Evolutionary conservation across 2,797 vertebrate species (phyloP), one percentile per base, ranked within the genome.

Genomic region (Microtus obscurus): DNA sequence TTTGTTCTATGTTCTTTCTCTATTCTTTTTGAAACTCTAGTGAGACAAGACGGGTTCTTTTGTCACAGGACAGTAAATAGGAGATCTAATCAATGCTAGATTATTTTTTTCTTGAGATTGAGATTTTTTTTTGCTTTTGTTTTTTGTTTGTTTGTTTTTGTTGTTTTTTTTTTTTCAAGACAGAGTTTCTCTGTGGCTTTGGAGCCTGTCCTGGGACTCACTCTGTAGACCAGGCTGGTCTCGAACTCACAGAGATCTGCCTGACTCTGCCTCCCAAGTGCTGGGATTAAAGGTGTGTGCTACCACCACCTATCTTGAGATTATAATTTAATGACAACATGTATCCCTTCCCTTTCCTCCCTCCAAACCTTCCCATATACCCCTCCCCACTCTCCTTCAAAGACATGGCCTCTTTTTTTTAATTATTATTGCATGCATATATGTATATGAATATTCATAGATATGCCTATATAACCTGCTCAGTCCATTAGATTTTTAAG

Each of bases 21-120:
- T 34, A 59, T 51, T 90, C 37, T n/a, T 79, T 90, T 74, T 91
- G 34, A 48, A 21, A 77, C 17, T 43, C 69, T 69, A 40, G 3
- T 34, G 67, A 94, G 29, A 80, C 51, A 80, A 80, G 69, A 82
- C 48, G 89, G 67, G 59, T 40, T 45, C 5, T 74, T 91, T 89
- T 61, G 40, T 56, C 74, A 53, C 23, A 27, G 48, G 19, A 56
- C 14, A 56, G 56, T 80, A 80, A 82, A 40, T 73, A 59, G 29
- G 69, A 21, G 5, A 71, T 29, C 29, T 17, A 73, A 59, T 34
- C 29, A 82, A 48, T 48, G 23, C 17, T 48, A 34, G 5, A 6
- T 65, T 34, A 51, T 51, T 51, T 59, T 76, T 67, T 53, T 21
- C 45, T 78, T 78, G 65, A 67, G 29, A 67, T 67, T 17, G 65